These are phyloP conservation scores for Ophion ellenae DNA, from an alignment of 2,888 invertebrate genomes.

Conservation along the genomic window DNA sequence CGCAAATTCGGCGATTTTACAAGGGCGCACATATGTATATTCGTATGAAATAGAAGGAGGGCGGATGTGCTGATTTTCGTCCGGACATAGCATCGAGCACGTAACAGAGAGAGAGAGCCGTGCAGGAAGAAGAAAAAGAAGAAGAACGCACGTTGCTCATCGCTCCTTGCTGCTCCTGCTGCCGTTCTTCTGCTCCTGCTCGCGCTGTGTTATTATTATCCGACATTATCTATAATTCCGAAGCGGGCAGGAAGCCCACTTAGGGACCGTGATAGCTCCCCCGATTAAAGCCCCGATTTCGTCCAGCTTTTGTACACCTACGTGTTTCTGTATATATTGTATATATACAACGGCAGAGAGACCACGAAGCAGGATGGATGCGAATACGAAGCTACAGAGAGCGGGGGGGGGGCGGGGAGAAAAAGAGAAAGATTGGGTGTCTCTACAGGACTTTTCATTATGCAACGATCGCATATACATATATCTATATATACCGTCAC, in stretches of 20 bases:
- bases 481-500: neutral
- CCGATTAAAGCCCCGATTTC: conserved; percentile 81
- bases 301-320: conserved; percentile 75
- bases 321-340: conserved; percentile 52
- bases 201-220: conserved; percentile 83
- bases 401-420: neutral
- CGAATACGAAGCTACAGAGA: conserved; percentile 19
- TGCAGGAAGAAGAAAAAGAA: conserved; percentile 19
- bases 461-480: neutral
- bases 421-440: neutral
- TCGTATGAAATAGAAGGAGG: conserved; percentile 6
- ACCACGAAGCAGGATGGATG: neutral
- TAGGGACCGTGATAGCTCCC: conserved; percentile 83
- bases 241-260: conserved; percentile 83
- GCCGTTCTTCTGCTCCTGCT: conserved; percentile 77
- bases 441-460: conserved; percentile 36
- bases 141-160: conserved; percentile 37
- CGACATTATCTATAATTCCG: conserved; percentile 84
- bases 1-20: neutral
- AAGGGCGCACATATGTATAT: conserved; percentile 6
- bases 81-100: conserved; percentile 37
- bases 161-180: conserved; percentile 56
- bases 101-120: conserved; percentile 48
- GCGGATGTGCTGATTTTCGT: conserved; percentile 49
- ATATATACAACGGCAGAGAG: conserved; percentile 29